A percentile compares a stretch with the other conserved stretches of the same genome.
These are phyloP conservation scores for Nannoperca obscura DNA, from an alignment of 2,797 vertebrate genomes.

Conservation along the genomic window DNA sequence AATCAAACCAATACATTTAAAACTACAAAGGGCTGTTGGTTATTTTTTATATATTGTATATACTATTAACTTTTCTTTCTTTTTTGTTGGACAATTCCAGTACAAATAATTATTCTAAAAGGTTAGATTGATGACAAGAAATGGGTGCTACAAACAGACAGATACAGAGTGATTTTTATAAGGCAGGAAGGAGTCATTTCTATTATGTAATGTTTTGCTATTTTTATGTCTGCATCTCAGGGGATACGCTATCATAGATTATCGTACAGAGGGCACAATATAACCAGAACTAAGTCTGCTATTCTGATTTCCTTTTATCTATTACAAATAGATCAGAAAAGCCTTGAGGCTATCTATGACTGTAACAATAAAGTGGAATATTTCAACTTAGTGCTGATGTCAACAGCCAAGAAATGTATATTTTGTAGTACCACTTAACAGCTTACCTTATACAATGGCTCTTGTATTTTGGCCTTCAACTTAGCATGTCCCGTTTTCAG, in stretches of 20 bases:
- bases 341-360: not conserved
- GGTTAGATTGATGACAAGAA: not conserved
- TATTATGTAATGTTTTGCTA: constrained; percentile 13
- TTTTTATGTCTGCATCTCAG: constrained; percentile 25
- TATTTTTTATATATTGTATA: not conserved
- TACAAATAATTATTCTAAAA: not conserved
- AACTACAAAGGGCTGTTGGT: not conserved
- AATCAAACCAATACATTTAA: not conserved
- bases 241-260: not conserved
- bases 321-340: constrained; percentile 23
- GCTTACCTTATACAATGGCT: constrained; percentile 91
- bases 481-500: constrained; percentile 96
- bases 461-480: constrained; percentile 93
- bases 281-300: constrained; percentile 22
- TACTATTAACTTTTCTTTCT: not conserved
- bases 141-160: not conserved
- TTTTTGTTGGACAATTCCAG: not conserved
- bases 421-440: not conserved
- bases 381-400: not conserved
- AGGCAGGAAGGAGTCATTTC: constrained; percentile 1
- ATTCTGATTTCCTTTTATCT: not conserved
- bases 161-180: constrained; percentile 17
- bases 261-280: constrained; percentile 18
- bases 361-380: constrained; percentile 13
- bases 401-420: not conserved